Percentiles rank a stretch among this genome's conserved stretches.
These are phyloP conservation scores for Sus cebifrons DNA, from an alignment of 2,797 vertebrate species.

Conservation along the genomic window DNA sequence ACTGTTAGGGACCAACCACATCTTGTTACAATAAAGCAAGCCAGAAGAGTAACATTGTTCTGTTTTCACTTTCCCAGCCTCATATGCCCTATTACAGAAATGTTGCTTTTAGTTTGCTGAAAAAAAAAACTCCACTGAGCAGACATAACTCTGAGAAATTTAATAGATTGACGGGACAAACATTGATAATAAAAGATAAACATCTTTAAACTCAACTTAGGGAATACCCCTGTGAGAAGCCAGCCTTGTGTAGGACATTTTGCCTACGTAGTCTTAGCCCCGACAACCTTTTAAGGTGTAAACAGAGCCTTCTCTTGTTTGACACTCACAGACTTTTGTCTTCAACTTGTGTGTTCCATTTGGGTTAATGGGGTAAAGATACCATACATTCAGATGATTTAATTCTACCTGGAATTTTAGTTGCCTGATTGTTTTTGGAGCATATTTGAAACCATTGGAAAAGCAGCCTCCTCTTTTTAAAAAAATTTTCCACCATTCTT, in stretches of 20 bases:
- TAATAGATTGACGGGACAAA: neutral
- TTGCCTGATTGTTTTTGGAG: neutral
- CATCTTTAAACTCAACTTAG: neutral
- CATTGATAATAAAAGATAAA: conserved; percentile 25
- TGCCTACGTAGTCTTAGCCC: neutral
- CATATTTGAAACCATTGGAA: conserved; percentile 60
- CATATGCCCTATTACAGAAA: neutral
- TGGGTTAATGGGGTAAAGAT: conserved; percentile 59
- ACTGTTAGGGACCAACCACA: conserved; percentile 21
- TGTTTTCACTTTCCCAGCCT: neutral
- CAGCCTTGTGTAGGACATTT: neutral
- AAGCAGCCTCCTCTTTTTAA: conserved; percentile 30
- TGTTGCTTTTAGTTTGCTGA: conserved; percentile 27
- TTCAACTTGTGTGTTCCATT: conserved; percentile 38
- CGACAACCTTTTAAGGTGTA: neutral
- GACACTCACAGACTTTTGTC: neutral
- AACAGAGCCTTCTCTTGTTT: neutral
- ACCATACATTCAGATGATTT: neutral
- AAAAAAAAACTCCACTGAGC: neutral
- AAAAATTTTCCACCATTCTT: neutral
- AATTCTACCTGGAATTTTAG: conserved; percentile 56
- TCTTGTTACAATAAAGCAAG: conserved; percentile 53
- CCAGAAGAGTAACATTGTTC: neutral
- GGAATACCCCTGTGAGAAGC: neutral
- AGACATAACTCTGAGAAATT: conserved; percentile 26